Conservation (phyloP, 2,113 vertebrate species). For the Triplophysa rosa region DNA sequence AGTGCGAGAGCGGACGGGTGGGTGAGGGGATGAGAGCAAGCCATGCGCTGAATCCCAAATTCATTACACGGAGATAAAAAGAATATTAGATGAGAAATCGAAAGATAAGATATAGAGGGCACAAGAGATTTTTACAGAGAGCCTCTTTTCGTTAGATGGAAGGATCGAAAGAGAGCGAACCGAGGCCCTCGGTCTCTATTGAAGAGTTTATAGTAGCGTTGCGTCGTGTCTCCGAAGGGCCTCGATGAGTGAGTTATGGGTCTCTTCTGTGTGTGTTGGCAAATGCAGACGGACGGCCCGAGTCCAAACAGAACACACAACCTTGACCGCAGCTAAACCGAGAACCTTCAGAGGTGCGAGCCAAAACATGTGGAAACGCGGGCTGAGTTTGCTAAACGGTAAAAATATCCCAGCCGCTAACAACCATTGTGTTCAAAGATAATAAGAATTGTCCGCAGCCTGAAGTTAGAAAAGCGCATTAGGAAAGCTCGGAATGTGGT, state of each 20-base stretch:
- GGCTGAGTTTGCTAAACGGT: constrained; percentile 36
- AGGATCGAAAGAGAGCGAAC: constrained; percentile 13
- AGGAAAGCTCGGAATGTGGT: constrained; percentile 4
- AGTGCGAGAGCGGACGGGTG: neutral
- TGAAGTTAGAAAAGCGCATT: constrained; percentile 5
- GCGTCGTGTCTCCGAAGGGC: constrained; percentile 21
- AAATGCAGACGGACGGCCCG: constrained; percentile 49
- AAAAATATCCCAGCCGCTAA: constrained; percentile 38
- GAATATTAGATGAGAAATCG: constrained; percentile 47
- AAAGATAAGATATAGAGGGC: constrained; percentile 27
- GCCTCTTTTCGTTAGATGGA: neutral
- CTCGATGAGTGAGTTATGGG: constrained; percentile 60
- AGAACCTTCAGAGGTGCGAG: constrained; percentile 44
- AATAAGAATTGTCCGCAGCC: constrained; percentile 14
- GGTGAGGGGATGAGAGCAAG: neutral
- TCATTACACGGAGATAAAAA: constrained; percentile 31
- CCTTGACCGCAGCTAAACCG: constrained; percentile 64
- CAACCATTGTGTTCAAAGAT: constrained; percentile 32
- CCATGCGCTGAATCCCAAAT: constrained; percentile 17
- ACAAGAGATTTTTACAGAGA: constrained; percentile 26
- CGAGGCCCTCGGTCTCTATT: neutral
- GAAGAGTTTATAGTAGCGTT: constrained; percentile 40
- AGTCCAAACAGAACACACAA: constrained; percentile 59
- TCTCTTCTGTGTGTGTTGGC: constrained; percentile 66
- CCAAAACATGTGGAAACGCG: constrained; percentile 54